phyloP scores from a whole-genome alignment of 2,888 invertebrate genomes.

The Synanthedon tipuliformis region DNA sequence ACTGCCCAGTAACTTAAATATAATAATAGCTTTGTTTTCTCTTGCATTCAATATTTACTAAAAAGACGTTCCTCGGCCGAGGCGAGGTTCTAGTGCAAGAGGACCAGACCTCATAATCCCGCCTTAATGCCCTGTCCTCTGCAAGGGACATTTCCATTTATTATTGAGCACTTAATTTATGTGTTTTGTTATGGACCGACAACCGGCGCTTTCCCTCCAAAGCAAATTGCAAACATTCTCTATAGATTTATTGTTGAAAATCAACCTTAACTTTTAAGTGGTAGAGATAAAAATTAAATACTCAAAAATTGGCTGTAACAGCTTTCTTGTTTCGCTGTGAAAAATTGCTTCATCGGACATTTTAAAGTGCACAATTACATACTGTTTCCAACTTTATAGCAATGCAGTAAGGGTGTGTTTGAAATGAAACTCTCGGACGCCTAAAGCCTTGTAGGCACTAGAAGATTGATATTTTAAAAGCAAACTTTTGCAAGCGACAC shows the following conservation, averaged over 20 bases:
- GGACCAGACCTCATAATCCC: constrained; percentile 64
- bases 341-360: constrained; percentile 44
- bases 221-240: constrained; percentile 21
- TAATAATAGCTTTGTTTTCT: constrained; percentile 11
- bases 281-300: constrained; percentile 4
- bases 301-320: constrained; percentile 8
- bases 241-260: constrained; percentile 7
- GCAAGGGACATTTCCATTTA: constrained; percentile 72
- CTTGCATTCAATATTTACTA: constrained; percentile 7
- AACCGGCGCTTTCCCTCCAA: constrained; percentile 35
- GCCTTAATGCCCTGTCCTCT: constrained; percentile 70
- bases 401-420: constrained; percentile 19
- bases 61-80: constrained; percentile 6
- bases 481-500: constrained; percentile 9
- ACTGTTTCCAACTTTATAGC: constrained; percentile 20
- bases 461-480: constrained; percentile 36
- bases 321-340: constrained; percentile 17
- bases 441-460: constrained; percentile 28
- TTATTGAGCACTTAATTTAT: constrained; percentile 73
- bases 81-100: constrained; percentile 32
- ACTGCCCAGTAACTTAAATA: constrained; percentile 1
- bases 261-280: constrained; percentile 9
- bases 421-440: constrained; percentile 9
- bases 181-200: constrained; percentile 71
- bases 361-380: constrained; percentile 27